Base-by-base conservation (phyloP, 1,140 invertebrate species). In the Pectinophora gossypiella region DNA sequence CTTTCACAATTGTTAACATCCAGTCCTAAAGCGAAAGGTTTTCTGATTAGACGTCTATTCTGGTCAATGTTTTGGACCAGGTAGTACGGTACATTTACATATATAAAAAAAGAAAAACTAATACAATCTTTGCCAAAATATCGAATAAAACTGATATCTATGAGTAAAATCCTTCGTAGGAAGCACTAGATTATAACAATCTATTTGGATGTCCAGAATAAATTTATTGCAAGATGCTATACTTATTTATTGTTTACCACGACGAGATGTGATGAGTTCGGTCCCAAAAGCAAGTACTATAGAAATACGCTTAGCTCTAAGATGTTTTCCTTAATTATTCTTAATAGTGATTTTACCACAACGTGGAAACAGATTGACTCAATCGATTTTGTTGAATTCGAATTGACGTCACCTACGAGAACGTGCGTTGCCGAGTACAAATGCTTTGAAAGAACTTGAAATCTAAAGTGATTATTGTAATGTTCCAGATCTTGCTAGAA, bases 401-500 rank as follows among this genome's bases (percentile, higher is more conserved):
- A n/a, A n/a, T n/a, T n/a, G n/a, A n/a, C n/a, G n/a, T n/a, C n/a
- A n/a, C n/a, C n/a, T n/a, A n/a, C n/a, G n/a, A n/a, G n/a, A n/a
- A n/a, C n/a, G n/a, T n/a, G n/a, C n/a, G n/a, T n/a, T n/a, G n/a
- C n/a, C n/a, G n/a, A n/a, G n/a, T n/a, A n/a, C n/a, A n/a, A n/a
- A n/a, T n/a, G n/a, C n/a, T n/a, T n/a, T n/a, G n/a, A n/a, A n/a
- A n/a, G n/a, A n/a, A n/a, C n/a, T n/a, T n/a, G n/a, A n/a, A n/a
- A n/a, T n/a, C n/a, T n/a, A n/a, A n/a, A n/a, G n/a, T n/a, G n/a
- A n/a, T n/a, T n/a, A n/a, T n/a, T 40, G 36, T 6, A 40, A 16
- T 19, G 66, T 91, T 90, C 3, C 87, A 97, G 95, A 90, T 91
- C 59, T 92, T 95, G 42, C 87, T 98, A 50, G 95, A 98, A 76